Conservation (phyloP, 2,113 vertebrate genomes). For the Morone saxatilis region DNA sequence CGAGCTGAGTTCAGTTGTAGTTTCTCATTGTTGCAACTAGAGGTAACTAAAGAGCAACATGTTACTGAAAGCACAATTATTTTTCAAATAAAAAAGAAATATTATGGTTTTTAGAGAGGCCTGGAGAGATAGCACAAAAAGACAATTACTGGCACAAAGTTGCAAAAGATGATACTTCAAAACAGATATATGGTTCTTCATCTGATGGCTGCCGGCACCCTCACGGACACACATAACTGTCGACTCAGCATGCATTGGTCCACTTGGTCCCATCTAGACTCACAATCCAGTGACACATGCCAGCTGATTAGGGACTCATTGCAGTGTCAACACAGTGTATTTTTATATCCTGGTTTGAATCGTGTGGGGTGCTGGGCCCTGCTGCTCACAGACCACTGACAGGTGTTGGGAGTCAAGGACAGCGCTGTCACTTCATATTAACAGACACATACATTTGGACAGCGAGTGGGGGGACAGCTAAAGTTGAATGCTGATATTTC, state of each 20-base stretch:
- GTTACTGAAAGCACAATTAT: neutral
- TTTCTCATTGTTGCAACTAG: neutral
- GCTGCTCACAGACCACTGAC: constrained; percentile 79
- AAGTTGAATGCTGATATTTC: constrained; percentile 76
- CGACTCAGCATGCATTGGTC: constrained; percentile 45
- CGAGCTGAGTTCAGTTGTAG: neutral
- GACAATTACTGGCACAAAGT: neutral
- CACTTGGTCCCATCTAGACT: constrained; percentile 41
- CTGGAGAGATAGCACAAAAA: neutral
- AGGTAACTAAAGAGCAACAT: neutral
- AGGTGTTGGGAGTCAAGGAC: constrained; percentile 82
- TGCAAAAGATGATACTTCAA: constrained; percentile 8
- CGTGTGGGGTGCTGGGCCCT: constrained; percentile 56
- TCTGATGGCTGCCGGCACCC: neutral
- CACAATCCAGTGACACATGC: constrained; percentile 64
- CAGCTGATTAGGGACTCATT: constrained; percentile 78
- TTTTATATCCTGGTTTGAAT: constrained; percentile 67
- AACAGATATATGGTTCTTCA: neutral
- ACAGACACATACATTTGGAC: constrained; percentile 79
- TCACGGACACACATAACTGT: constrained; percentile 25
- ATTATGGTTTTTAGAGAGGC: neutral
- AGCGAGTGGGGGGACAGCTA: constrained; percentile 59
- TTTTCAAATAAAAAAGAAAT: neutral
- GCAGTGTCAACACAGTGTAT: constrained; percentile 70
- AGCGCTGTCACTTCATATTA: constrained; percentile 81